A percentile compares a stretch with the other conserved stretches of the same genome.
phyloP scores from a whole-genome alignment of 2,797 vertebrate species.

The Megalops cyprinoides region DNA sequence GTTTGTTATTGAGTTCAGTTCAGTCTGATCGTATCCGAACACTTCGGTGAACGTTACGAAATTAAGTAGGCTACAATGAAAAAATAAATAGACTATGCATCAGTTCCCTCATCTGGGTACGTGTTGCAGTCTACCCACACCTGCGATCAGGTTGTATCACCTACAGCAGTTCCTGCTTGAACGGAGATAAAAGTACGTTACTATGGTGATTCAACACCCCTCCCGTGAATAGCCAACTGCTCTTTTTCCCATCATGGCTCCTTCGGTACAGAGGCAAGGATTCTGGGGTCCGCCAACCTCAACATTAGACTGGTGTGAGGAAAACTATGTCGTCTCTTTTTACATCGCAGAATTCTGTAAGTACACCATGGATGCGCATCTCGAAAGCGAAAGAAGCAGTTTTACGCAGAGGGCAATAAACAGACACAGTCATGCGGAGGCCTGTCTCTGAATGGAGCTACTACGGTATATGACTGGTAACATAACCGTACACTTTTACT shows the following conservation, averaged over 20 bases:
- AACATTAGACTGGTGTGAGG: constrained; percentile 97
- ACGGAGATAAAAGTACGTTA: constrained; percentile 64
- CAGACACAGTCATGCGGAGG: not conserved
- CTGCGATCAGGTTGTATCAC: not conserved
- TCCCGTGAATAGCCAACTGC: constrained; percentile 34
- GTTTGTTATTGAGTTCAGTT: not conserved
- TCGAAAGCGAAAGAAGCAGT: not conserved
- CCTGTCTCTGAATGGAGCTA: constrained; percentile 1
- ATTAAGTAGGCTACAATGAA: too few relatives aligned
- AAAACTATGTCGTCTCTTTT: constrained; percentile 89
- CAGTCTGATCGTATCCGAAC: not conserved
- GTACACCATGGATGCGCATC: constrained; percentile 57
- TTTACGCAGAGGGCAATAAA: not conserved
- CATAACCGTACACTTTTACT: not conserved
- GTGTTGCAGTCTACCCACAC: not conserved
- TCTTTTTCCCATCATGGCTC: constrained; percentile 84
- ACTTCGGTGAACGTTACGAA: not conserved
- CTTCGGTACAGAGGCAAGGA: constrained; percentile 81
- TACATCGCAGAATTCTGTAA: constrained; percentile 97
- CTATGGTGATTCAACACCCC: constrained; percentile 34
- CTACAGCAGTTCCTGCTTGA: constrained; percentile 36
- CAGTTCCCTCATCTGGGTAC: too few relatives aligned
- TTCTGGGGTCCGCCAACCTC: constrained; percentile 93
- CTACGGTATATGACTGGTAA: not conserved
- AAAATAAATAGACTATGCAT: too few relatives aligned